Conservation (phyloP, 2,888 invertebrate species). For the Nezara viridula region DNA sequence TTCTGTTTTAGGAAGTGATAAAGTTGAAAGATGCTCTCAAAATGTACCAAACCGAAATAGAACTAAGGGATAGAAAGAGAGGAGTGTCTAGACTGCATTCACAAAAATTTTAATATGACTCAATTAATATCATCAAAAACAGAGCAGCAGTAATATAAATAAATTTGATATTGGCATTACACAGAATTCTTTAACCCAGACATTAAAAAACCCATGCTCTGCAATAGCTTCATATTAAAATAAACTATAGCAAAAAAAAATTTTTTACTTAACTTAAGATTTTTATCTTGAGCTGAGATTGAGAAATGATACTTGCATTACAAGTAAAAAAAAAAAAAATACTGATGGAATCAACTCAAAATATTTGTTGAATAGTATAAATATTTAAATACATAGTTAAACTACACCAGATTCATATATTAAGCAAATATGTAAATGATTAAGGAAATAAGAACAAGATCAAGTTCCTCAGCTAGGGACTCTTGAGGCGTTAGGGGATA, state of each 20-base stretch:
- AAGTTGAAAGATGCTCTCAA: slow-evolving; percentile 65
- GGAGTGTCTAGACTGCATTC: slow-evolving; percentile 61
- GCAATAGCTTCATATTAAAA: not conserved
- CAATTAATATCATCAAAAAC: not conserved
- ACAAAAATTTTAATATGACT: slow-evolving; percentile 49
- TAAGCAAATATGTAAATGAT: not conserved
- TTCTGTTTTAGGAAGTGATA: slow-evolving; percentile 64
- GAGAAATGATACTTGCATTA: not conserved
- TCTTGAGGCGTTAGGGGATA: not conserved
- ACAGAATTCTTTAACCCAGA: not conserved
- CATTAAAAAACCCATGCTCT: not conserved
- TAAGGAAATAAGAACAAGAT: too few species aligned
- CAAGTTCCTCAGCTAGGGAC: not conserved
- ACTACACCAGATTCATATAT: not conserved
- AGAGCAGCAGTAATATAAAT: not conserved
- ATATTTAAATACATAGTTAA: not conserved
- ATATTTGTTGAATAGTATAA: not conserved
- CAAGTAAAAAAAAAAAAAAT: not conserved
- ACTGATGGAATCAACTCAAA: not conserved
- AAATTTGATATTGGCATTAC: not conserved
- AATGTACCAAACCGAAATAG: slow-evolving; percentile 65
- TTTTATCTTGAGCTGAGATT: not conserved
- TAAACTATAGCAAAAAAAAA: not conserved
- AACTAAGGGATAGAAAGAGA: slow-evolving; percentile 65
- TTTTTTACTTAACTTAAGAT: not conserved